These are phyloP conservation scores for Cryptocephalus moraei DNA, from an alignment of 2,888 invertebrate species.

Conservation along the genomic window DNA sequence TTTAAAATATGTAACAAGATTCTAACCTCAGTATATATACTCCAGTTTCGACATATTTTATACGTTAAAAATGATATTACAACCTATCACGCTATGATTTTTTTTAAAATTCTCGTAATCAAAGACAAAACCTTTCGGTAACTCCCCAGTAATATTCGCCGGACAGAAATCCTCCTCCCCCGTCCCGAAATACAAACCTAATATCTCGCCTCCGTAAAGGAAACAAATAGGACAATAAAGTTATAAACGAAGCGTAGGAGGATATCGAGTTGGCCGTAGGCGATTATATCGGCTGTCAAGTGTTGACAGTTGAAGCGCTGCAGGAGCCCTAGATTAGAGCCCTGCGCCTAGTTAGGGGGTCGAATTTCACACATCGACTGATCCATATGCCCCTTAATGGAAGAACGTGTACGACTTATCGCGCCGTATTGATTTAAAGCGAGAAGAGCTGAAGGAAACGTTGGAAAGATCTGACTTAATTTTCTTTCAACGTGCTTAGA, in stretches of 20 bases:
- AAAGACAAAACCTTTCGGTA: too few relatives aligned
- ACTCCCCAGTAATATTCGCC: too few relatives aligned
- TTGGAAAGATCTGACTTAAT: too few relatives aligned
- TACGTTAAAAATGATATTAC: too few relatives aligned
- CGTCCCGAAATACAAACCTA: too few relatives aligned
- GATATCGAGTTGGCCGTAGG: conserved; percentile 21
- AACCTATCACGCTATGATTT: too few relatives aligned
- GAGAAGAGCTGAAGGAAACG: not conserved
- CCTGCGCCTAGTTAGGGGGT: conserved; percentile 10
- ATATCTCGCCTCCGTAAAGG: not conserved
- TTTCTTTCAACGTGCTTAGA: too few relatives aligned
- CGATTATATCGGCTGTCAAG: conserved; percentile 29
- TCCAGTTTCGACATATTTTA: too few relatives aligned
- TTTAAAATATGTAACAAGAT: too few relatives aligned
- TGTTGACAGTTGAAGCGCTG: conserved; percentile 28
- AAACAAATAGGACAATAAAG: conserved; percentile 11
- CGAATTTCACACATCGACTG: conserved; percentile 18
- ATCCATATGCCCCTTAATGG: conserved; percentile 8
- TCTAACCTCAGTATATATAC: too few relatives aligned
- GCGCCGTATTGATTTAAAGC: not conserved
- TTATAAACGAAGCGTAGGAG: conserved; percentile 26
- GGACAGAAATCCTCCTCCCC: too few relatives aligned
- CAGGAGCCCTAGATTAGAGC: conserved; percentile 23
- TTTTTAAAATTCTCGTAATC: too few relatives aligned
- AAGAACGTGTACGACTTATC: conserved; percentile 1